Evolutionary conservation across 2,113 vertebrate species (phyloP).

Genomic region (Todiramphus chloris): DNA sequence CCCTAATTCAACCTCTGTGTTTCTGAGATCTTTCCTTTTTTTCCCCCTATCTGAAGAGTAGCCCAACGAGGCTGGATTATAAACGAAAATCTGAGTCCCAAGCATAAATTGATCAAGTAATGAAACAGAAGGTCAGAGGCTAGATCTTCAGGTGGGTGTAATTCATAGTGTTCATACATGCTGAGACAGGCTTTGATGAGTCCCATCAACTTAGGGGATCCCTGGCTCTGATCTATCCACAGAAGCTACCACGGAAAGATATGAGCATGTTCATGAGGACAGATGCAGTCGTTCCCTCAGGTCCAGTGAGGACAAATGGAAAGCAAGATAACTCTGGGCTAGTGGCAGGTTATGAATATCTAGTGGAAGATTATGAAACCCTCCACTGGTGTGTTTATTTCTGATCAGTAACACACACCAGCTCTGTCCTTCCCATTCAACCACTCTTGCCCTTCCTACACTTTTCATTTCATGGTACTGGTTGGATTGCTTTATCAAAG

Average conservation of each 20-base stretch:
- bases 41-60: not conserved
- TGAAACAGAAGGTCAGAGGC: not conserved
- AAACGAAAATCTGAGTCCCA: not conserved
- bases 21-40: not conserved
- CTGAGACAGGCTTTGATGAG: not conserved
- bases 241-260: not conserved
- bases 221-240: not conserved
- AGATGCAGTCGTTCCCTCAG: not conserved
- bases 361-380: not conserved
- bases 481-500: conserved; percentile 50
- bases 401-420: not conserved
- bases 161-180: not conserved
- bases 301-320: not conserved
- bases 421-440: not conserved
- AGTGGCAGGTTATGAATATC: not conserved
- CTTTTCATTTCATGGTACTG: not conserved
- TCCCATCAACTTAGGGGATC: not conserved
- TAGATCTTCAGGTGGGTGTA: not conserved
- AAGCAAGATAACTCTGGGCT: not conserved
- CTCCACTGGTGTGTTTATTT: not conserved
- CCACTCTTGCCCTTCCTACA: conserved; percentile 16
- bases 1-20: not conserved
- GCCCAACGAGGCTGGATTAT: not conserved
- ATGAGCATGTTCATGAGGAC: not conserved
- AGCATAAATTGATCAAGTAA: not conserved